Conservation (phyloP, 2,797 vertebrate species). For the Picus viridis region DNA sequence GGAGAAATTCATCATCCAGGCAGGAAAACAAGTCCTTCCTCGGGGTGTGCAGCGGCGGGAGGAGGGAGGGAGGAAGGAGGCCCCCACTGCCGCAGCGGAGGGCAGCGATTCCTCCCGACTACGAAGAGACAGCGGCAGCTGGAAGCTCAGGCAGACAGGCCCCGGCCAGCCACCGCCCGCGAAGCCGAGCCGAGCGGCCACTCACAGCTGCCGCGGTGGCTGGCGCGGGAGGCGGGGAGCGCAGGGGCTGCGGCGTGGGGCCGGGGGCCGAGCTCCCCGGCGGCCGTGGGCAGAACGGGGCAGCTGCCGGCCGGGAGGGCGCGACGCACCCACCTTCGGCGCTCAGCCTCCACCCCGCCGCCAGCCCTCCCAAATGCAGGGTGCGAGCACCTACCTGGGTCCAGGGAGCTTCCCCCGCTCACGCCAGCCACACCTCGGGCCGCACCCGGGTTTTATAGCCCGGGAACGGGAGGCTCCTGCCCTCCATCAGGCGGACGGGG, state of each 20-base stretch:
- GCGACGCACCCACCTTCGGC: not conserved
- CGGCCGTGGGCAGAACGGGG: not conserved
- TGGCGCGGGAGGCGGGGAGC: not conserved
- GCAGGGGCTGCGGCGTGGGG: not conserved
- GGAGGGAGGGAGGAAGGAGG: not conserved
- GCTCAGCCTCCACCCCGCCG: not conserved
- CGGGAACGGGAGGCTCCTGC: not conserved
- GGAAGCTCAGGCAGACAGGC: not conserved
- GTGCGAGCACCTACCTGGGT: not conserved
- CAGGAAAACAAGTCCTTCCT: not conserved
- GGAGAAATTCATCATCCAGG: slow-evolving; percentile 68
- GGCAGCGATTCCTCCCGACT: not conserved
- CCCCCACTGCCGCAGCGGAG: not conserved
- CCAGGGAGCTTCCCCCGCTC: not conserved
- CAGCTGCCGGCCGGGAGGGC: not conserved
- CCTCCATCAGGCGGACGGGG: fast-evolving
- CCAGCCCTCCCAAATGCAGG: not conserved
- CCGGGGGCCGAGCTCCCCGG: not conserved
- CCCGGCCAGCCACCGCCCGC: too few species aligned
- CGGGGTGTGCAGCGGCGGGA: not conserved
- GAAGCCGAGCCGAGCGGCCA: not conserved
- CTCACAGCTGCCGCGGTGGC: not conserved
- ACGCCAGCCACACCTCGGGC: not conserved
- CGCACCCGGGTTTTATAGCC: not conserved
- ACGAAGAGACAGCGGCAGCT: not conserved